Evolutionary conservation across 2,888 invertebrate genomes (phyloP).

Genomic region (Trachelus iudaicus): DNA sequence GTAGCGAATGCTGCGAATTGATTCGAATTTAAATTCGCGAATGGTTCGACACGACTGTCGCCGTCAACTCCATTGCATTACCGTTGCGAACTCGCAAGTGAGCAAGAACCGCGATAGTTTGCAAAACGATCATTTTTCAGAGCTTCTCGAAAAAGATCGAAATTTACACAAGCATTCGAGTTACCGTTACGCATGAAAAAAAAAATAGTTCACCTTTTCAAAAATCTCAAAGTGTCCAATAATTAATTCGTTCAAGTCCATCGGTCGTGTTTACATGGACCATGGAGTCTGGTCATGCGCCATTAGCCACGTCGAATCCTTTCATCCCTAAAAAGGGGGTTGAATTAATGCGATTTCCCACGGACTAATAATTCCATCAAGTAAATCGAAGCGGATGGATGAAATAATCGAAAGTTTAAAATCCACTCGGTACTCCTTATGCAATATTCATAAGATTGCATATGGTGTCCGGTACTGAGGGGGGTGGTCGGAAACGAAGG

Average conservation of each 20-base stretch:
- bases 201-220: too few relatives aligned
- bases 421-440: neutral
- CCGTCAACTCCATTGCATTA: neutral
- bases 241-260: neutral
- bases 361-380: slow-evolving; percentile 2
- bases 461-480: neutral
- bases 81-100: neutral
- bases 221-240: neutral
- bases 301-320: slow-evolving; percentile 31
- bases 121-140: neutral
- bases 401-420: neutral
- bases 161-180: neutral
- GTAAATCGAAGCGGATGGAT: neutral
- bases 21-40: neutral
- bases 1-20: neutral
- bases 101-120: neutral
- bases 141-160: neutral
- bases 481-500: neutral
- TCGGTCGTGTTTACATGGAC: slow-evolving; percentile 16
- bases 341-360: slow-evolving; percentile 22
- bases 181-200: neutral
- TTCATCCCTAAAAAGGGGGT: slow-evolving; percentile 21
- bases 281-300: slow-evolving; percentile 25
- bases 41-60: neutral
- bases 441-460: neutral